Evolutionary conservation across 2,113 vertebrate genomes (phyloP).

Genomic region (Tonatia bakeri): DNA sequence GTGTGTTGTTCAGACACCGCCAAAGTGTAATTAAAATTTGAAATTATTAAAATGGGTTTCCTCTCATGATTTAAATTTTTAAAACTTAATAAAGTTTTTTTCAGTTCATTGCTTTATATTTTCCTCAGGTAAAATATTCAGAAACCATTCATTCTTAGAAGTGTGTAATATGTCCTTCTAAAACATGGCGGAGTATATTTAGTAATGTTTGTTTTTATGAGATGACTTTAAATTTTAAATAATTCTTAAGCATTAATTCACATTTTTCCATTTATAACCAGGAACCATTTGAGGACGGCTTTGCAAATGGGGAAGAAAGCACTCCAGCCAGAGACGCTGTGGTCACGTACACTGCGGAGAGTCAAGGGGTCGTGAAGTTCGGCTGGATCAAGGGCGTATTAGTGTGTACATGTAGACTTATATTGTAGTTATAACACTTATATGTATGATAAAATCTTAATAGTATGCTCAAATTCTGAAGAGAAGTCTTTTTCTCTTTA

Average conservation of each 20-base stretch:
- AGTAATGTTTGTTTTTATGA: constrained; percentile 1
- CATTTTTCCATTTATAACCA: constrained; percentile 69
- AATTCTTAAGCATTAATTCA: constrained; percentile 38
- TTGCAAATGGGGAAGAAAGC: constrained; percentile 94
- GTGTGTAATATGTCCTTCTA: background rate
- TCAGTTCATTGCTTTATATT: constrained; percentile 6
- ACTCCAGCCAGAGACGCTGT: constrained; percentile 92
- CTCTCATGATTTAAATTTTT: background rate
- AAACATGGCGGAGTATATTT: background rate
- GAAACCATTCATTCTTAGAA: background rate
- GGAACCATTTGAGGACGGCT: constrained; percentile 98
- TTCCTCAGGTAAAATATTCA: constrained; percentile 1
- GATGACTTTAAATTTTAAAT: background rate
- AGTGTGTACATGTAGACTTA: constrained; percentile 82
- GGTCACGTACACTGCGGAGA: constrained; percentile 87
- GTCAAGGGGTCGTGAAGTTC: constrained; percentile 96
- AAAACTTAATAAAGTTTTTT: background rate
- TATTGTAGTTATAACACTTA: background rate
- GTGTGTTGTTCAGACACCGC: background rate
- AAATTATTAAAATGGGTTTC: constrained; percentile 27
- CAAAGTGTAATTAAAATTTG: background rate
- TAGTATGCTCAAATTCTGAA: background rate
- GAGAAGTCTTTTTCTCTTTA: background rate
- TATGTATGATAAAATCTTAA: background rate
- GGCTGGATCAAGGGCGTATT: constrained; percentile 98